Evolutionary conservation across 1,140 invertebrate genomes (phyloP).

Genomic region (Sarcophaga peregrina): DNA sequence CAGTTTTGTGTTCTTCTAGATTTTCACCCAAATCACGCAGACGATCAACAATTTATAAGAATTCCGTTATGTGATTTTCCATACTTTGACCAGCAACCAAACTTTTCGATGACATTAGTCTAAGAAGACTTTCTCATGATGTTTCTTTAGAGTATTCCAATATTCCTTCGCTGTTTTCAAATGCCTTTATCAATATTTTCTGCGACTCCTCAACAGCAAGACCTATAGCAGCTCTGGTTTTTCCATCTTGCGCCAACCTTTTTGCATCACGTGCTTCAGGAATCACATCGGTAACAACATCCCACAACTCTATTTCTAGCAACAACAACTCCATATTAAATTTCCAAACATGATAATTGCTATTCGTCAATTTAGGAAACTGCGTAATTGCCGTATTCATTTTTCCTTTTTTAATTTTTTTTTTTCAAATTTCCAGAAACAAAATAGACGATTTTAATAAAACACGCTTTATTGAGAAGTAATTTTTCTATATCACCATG

Average conservation of each 20-base stretch:
- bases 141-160: slow-evolving; percentile 20
- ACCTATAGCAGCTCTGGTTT: slow-evolving; percentile 48
- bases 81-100: slow-evolving; percentile 3
- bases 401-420: too few species aligned
- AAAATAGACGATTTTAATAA: background rate
- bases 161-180: slow-evolving; percentile 21
- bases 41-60: slow-evolving; percentile 49
- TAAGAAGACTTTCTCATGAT: background rate
- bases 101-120: slow-evolving; percentile 9
- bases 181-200: background rate
- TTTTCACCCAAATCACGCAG: slow-evolving; percentile 48
- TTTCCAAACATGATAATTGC: slow-evolving; percentile 48
- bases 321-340: slow-evolving; percentile 49
- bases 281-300: background rate
- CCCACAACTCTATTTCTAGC: slow-evolving; percentile 49
- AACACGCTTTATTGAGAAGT: background rate
- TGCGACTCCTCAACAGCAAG: slow-evolving; percentile 50
- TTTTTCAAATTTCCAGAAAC: background rate
- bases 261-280: background rate
- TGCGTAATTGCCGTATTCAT: background rate
- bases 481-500: background rate
- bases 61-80: slow-evolving; percentile 47
- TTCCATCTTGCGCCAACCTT: slow-evolving; percentile 45
- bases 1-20: slow-evolving; percentile 50
- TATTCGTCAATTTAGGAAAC: slow-evolving; percentile 44